Base-by-base conservation (phyloP, 2,888 invertebrate species). In the Phaonia tiefii region DNA sequence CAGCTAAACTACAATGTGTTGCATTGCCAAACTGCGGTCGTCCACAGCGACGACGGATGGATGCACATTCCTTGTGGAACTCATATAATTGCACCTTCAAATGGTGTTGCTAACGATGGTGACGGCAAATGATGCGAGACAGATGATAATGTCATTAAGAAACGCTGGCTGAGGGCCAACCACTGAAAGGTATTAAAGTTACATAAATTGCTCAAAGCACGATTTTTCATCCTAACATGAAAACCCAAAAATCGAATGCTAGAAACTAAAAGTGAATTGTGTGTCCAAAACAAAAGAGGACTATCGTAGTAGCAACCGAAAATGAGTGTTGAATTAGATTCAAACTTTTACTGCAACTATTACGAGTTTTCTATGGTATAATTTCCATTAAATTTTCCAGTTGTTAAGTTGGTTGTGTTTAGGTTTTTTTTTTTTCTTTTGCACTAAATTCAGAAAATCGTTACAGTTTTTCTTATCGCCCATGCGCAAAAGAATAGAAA, bases 171-270 rank as follows among this genome's bases (percentile, higher is more conserved):
- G 76, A n/a, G n/a, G n/a, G n/a, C n/a, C n/a, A n/a, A n/a, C 73
- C 26, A 66, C 10, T 56, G 39, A 8, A 58, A 70, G 5, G 31
- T 63, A 70, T 42, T 81, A 84, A 79, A 83, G 84, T 84, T 84
- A 84, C 81, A 84, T 84, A 84, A 84, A 84, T 83, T 79, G 81
- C 77, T 73, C 49, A 8, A 69, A 70, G 84, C 84, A 84, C 84
- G 84, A 84, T 81, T 84, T 83, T 75, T 74, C 66, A 51, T 78
- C 72, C 42, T 51, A 49, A 56, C 71, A 69, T 44, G 26, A 75
- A 26, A 79, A 74, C 69, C 49, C 74, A 79, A 79, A 79, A 69
- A 56, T 31, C 56, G 42, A 77, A 58, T 26, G 8, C 17, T 56
- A 46, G 54, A 56, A 65, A 17, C 17, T 51, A 22, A 51, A 51